phyloP scores from a whole-genome alignment of 2,888 invertebrate species.

The Magallana nippona region DNA sequence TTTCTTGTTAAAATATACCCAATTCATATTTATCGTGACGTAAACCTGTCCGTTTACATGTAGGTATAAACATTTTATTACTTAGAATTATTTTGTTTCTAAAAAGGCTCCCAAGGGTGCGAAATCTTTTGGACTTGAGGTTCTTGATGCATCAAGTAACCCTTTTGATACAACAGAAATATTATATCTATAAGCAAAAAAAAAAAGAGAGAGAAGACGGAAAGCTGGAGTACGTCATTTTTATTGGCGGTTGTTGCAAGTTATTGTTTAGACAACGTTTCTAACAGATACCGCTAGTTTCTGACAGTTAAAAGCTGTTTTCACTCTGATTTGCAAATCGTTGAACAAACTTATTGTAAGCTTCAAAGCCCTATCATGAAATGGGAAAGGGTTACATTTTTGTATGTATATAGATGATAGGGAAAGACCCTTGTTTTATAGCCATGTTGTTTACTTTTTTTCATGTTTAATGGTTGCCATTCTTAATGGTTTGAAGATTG shows the following conservation, averaged over 20 bases:
- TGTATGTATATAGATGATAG: background rate
- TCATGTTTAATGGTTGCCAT: background rate
- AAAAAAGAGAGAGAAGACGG: no score
- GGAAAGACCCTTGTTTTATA: background rate
- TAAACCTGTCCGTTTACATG: no score
- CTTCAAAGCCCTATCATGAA: background rate
- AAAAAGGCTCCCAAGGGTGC: no score
- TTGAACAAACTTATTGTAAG: background rate
- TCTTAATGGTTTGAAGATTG: background rate
- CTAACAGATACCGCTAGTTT: background rate
- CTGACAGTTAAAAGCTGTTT: background rate
- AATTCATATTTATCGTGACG: no score
- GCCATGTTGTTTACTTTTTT: slow-evolving; percentile 16
- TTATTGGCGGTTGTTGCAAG: background rate
- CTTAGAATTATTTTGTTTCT: no score
- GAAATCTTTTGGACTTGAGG: no score
- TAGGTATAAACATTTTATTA: no score
- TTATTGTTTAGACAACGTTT: slow-evolving; percentile 2
- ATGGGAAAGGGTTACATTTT: background rate
- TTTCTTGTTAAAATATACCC: no score
- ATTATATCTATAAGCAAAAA: no score
- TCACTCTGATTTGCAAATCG: background rate
- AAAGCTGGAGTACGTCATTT: slow-evolving; percentile 13
- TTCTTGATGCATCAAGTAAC: no score
- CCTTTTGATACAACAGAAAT: no score